Percentiles rank a stretch among this genome's conserved stretches.
These are phyloP conservation scores for Anguilla obscura DNA, from an alignment of 2,797 vertebrate genomes.

Conservation along the genomic window DNA sequence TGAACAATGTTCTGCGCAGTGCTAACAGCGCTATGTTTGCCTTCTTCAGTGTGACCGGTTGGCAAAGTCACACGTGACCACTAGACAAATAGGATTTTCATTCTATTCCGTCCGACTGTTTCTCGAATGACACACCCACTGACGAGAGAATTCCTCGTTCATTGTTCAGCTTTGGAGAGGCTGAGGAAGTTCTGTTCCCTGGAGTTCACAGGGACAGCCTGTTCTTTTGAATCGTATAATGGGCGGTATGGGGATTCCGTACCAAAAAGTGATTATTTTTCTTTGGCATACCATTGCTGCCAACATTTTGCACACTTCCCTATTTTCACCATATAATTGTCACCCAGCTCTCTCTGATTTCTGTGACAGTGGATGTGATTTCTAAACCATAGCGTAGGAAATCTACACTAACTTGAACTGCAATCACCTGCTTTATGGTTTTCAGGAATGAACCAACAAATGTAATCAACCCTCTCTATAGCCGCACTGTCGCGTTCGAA, in stretches of 20 bases:
- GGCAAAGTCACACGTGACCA: constrained; percentile 5
- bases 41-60: not conserved
- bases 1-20: not conserved
- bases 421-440: not conserved
- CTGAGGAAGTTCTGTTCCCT: not conserved
- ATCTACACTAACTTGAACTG: not conserved
- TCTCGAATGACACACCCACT: not conserved
- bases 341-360: not conserved
- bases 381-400: not conserved
- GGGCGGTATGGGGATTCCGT: not conserved
- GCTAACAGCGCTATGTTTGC: not conserved
- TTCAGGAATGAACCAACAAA: not conserved
- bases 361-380: not conserved
- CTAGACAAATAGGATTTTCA: constrained; percentile 12
- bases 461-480: not conserved
- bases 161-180: not conserved
- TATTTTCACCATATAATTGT: not conserved
- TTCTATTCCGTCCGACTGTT: not conserved
- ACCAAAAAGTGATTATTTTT: not conserved
- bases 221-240: not conserved
- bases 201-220: not conserved
- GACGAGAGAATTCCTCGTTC: constrained; percentile 2
- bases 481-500: not conserved
- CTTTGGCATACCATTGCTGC: not conserved
- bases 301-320: not conserved